These are phyloP conservation scores for Amiota minor DNA, from an alignment of 2,888 invertebrate species.

Conservation along the genomic window DNA sequence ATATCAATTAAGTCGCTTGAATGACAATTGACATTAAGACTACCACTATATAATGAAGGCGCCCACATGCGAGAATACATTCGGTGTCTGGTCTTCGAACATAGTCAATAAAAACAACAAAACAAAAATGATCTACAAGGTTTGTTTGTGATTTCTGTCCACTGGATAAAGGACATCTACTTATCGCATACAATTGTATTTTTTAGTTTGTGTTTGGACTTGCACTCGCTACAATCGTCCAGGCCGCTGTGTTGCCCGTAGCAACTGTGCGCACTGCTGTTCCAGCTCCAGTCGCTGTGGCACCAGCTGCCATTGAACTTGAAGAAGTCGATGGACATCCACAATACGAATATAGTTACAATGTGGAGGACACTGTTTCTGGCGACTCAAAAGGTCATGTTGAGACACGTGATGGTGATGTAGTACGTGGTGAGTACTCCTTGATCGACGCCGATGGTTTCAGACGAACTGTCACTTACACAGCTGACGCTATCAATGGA, in stretches of 20 bases:
- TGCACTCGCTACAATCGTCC: constrained; percentile 50
- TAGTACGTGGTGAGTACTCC: constrained; percentile 57
- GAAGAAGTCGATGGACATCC: constrained; percentile 58
- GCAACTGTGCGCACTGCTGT: constrained; percentile 58
- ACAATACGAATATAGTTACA: constrained; percentile 59
- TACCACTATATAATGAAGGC: constrained; percentile 58
- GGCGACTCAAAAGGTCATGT: constrained; percentile 57
- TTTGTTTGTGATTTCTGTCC: constrained; percentile 34
- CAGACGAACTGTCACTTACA: constrained; percentile 54
- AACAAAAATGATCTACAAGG: constrained; percentile 63
- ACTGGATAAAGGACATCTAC: constrained; percentile 37
- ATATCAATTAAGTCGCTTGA: constrained; percentile 69
- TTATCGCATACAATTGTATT: constrained; percentile 10
- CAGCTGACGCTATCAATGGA: constrained; percentile 55
- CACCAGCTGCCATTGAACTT: constrained; percentile 53
- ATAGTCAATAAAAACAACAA: constrained; percentile 52
- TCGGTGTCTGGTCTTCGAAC: constrained; percentile 60
- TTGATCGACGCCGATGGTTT: constrained; percentile 57
- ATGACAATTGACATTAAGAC: constrained; percentile 57
- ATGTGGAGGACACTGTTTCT: constrained; percentile 55
- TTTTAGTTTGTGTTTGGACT: constrained; percentile 48
- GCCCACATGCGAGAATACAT: constrained; percentile 53
- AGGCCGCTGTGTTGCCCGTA: constrained; percentile 54
- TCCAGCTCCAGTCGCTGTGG: constrained; percentile 55
- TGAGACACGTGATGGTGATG: constrained; percentile 56